Conservation (phyloP, 2,888 invertebrate genomes). For the Hemistola chrysoprasaria region DNA sequence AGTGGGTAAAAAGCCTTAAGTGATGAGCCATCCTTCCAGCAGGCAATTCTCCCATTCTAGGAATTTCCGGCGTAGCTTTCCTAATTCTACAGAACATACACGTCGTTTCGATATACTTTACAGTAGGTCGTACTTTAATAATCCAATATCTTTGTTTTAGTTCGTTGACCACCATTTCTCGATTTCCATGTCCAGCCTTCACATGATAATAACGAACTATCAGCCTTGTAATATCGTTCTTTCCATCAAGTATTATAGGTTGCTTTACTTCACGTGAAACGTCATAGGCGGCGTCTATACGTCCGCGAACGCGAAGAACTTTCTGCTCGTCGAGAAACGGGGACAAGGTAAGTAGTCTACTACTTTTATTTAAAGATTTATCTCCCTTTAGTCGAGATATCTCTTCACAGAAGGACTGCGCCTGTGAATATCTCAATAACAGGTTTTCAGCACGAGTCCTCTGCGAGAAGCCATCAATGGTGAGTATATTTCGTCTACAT, state of each 20-base stretch:
- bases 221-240: conserved; percentile 10
- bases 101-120: no score
- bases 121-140: no score
- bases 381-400: not conserved
- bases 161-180: conserved; percentile 9
- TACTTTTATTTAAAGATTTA: not conserved
- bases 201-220: conserved; percentile 15
- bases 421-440: conserved; percentile 3
- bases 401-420: conserved; percentile 5
- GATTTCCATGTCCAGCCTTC: not conserved
- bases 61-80: no score
- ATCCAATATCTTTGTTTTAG: no score
- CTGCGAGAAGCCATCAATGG: not conserved
- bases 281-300: conserved; percentile 15
- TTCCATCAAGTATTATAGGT: conserved; percentile 26
- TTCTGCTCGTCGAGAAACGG: conserved; percentile 17
- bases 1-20: no score
- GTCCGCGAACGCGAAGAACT: conserved; percentile 19
- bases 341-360: conserved; percentile 2
- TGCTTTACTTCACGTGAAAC: conserved; percentile 13
- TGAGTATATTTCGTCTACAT: conserved; percentile 8
- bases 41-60: no score
- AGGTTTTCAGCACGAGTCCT: conserved; percentile 2
- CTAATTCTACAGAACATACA: no score
- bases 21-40: no score